Evolutionary conservation across 2,113 vertebrate genomes (phyloP).

Genomic region (Pungitius pungitius): DNA sequence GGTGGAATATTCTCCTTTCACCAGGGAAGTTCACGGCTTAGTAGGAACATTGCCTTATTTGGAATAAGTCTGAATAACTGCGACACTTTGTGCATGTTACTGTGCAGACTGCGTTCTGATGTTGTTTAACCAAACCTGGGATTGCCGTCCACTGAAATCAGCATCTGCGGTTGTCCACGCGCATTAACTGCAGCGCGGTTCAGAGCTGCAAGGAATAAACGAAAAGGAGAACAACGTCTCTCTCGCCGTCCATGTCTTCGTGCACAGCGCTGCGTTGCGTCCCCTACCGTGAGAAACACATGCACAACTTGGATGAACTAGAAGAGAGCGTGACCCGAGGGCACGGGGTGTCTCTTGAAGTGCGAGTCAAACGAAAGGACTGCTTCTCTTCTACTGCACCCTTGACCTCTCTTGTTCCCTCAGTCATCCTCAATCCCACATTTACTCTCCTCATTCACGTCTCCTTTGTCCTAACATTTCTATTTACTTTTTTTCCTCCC

Average conservation of each 20-base stretch:
- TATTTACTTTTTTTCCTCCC: conserved; percentile 20
- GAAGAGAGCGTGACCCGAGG: conserved; percentile 54
- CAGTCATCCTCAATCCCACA: conserved; percentile 32
- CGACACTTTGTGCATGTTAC: neutral
- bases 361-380: conserved; percentile 71
- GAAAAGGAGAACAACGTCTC: conserved; percentile 12
- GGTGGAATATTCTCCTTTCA: neutral
- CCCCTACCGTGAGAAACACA: conserved; percentile 32
- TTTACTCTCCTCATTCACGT: neutral
- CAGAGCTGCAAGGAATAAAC: conserved; percentile 1
- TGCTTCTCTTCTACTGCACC: conserved; percentile 49
- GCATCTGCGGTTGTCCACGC: conserved; percentile 12
- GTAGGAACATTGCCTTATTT: neutral
- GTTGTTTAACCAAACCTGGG: neutral
- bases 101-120: neutral
- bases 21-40: neutral
- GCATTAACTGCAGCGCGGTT: conserved; percentile 10
- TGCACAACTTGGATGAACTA: conserved; percentile 41
- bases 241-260: neutral
- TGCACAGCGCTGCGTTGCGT: neutral
- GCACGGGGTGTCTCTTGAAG: conserved; percentile 50
- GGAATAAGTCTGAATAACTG: neutral
- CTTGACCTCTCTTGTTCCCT: conserved; percentile 52
- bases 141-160: conserved; percentile 5
- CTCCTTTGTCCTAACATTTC: conserved; percentile 12